Evolutionary conservation across 2,113 vertebrate species (phyloP).

Genomic region (Porphyrio hochstetteri): DNA sequence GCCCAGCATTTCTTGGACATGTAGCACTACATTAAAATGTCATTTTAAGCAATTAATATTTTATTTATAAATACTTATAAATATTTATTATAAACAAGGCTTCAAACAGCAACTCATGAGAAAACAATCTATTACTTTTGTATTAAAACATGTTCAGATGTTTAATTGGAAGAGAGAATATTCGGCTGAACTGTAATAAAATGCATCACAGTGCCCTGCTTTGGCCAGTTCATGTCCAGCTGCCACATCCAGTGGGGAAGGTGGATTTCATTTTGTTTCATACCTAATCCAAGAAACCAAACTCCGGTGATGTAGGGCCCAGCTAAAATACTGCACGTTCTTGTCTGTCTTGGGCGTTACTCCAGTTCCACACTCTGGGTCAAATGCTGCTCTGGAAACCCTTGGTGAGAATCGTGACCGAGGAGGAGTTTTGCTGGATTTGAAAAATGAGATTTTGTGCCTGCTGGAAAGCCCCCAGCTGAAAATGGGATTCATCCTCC

Average conservation of each 20-base stretch:
- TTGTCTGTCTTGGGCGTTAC: not conserved
- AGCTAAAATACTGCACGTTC: not conserved
- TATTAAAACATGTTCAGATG: slow-evolving; percentile 64
- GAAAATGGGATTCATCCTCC: not conserved
- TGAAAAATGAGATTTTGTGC: not conserved
- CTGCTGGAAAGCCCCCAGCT: not conserved
- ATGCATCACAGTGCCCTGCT: not conserved
- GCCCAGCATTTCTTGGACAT: not conserved
- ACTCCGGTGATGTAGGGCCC: not conserved
- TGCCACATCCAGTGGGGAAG: not conserved
- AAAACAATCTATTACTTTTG: slow-evolving; percentile 60
- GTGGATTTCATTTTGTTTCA: not conserved
- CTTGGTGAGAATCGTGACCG: not conserved
- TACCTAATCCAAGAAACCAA: not conserved
- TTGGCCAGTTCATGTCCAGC: not conserved
- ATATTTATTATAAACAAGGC: slow-evolving; percentile 66
- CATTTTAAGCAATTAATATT: slow-evolving; percentile 71
- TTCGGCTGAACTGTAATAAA: slow-evolving; percentile 41
- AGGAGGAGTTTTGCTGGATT: not conserved
- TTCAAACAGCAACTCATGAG: slow-evolving; percentile 59
- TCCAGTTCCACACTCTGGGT: not conserved
- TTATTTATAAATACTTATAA: slow-evolving; percentile 70
- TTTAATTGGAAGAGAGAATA: slow-evolving; percentile 60
- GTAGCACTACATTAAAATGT: slow-evolving; percentile 49
- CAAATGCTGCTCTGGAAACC: not conserved